Conservation (phyloP, 2,888 invertebrate genomes). For the Margaritifera margaritifera region DNA sequence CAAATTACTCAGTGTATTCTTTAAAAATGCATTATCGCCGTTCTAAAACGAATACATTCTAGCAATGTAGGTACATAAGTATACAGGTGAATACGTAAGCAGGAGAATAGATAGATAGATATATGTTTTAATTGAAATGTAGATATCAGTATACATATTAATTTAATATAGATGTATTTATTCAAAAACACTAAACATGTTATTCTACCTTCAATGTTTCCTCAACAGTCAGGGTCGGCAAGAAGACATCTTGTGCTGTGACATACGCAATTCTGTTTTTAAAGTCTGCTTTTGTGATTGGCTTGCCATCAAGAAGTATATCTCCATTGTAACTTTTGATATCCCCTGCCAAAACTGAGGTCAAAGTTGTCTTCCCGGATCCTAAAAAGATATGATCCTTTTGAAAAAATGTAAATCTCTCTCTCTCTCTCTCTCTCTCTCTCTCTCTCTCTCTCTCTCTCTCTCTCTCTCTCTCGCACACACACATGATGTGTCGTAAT, state of each 20-base stretch:
- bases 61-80: no score
- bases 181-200: not conserved
- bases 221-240: slow-evolving; percentile 30
- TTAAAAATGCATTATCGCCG: no score
- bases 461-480: slow-evolving; percentile 27
- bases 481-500: no score
- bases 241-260: slow-evolving; percentile 22
- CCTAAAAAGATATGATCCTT: slow-evolving; percentile 3
- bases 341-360: slow-evolving; percentile 31
- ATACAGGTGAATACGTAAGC: no score
- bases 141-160: no score
- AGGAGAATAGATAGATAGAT: no score
- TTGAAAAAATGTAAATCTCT: no score
- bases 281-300: slow-evolving; percentile 8
- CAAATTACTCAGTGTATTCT: no score
- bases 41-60: no score
- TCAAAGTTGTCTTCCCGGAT: slow-evolving; percentile 26
- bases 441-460: slow-evolving; percentile 26
- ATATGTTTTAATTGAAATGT: no score
- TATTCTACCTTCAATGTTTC: slow-evolving; percentile 33
- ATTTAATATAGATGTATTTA: no score
- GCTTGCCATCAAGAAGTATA: slow-evolving; percentile 13
- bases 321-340: slow-evolving; percentile 24
- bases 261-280: slow-evolving; percentile 20
- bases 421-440: slow-evolving; percentile 22